A percentile compares a stretch with the other conserved stretches of the same genome.
Conservation (phyloP, 1,140 invertebrate genomes). For the Apis florea region DNA sequence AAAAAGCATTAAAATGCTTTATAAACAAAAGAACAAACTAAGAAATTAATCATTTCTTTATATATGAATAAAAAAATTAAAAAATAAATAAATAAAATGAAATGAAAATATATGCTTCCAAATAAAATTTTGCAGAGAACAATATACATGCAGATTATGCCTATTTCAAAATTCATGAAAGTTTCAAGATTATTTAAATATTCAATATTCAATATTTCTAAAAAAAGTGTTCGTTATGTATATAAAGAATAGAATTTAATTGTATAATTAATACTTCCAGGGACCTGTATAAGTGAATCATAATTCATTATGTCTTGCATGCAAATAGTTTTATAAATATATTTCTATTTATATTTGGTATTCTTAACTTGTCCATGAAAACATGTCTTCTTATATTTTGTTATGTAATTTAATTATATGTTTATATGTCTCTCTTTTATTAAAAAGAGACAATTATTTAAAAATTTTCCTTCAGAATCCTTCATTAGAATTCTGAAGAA, state of each 20-base stretch:
- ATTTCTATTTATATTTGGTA: conserved; percentile 37
- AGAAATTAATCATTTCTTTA: conserved; percentile 14
- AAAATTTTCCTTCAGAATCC: conserved; percentile 28
- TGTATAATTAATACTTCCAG: conserved; percentile 48
- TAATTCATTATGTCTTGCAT: conserved; percentile 43
- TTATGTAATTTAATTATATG: conserved; percentile 9
- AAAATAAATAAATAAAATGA: neutral
- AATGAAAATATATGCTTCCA: conserved; percentile 32
- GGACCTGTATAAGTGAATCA: conserved; percentile 43
- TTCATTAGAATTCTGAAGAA: conserved; percentile 6
- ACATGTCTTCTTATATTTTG: conserved; percentile 40
- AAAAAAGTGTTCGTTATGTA: conserved; percentile 44
- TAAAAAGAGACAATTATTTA: neutral
- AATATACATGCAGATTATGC: neutral
- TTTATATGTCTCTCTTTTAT: neutral
- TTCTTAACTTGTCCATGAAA: conserved; percentile 21
- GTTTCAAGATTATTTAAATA: conserved; percentile 45
- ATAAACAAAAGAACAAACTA: neutral
- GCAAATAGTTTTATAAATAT: conserved; percentile 28
- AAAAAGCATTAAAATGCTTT: conserved; percentile 1
- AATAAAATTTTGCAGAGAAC: conserved; percentile 14
- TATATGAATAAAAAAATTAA: neutral
- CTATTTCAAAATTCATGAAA: conserved; percentile 31
- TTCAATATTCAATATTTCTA: conserved; percentile 37
- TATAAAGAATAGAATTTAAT: conserved; percentile 51